Evolutionary conservation across 2,888 invertebrate species (phyloP).

Genomic region (Trachelus troglodyta): DNA sequence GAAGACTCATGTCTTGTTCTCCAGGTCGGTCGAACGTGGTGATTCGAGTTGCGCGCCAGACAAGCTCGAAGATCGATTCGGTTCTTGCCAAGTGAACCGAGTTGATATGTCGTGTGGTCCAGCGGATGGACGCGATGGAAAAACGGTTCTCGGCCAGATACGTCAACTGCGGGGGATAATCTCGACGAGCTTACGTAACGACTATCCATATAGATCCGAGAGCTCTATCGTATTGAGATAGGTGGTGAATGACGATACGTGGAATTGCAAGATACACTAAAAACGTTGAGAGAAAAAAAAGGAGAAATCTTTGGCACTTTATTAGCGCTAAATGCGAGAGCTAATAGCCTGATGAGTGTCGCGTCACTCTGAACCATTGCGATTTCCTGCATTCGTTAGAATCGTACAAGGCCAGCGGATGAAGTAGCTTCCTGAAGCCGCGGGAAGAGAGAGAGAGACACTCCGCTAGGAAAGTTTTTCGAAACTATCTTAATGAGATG

Average conservation of each 20-base stretch:
- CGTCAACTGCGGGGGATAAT: not conserved
- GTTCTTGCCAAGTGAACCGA: not conserved
- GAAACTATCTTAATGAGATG: not conserved
- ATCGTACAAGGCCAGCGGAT: not conserved
- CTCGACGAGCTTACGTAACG: not conserved
- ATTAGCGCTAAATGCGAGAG: not conserved
- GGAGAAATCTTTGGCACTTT: not conserved
- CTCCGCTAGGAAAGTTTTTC: not conserved
- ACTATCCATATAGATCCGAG: not conserved
- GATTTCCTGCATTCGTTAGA: not conserved
- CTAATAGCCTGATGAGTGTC: not conserved
- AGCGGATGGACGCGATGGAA: not conserved
- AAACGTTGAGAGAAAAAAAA: not conserved
- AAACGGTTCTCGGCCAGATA: not conserved
- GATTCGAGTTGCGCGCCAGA: not conserved
- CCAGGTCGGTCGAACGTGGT: not conserved
- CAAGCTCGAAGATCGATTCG: constrained; percentile 6
- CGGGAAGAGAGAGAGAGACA: not conserved
- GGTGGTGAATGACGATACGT: not conserved
- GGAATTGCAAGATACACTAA: not conserved
- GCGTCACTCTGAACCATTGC: not conserved
- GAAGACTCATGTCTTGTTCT: not conserved
- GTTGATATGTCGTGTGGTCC: not conserved
- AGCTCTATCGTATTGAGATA: not conserved
- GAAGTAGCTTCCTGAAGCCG: not conserved